Percentiles rank a stretch among this genome's conserved stretches.
Evolutionary conservation across 2,113 vertebrate species (phyloP).

Genomic region (Trematocara macrostoma): DNA sequence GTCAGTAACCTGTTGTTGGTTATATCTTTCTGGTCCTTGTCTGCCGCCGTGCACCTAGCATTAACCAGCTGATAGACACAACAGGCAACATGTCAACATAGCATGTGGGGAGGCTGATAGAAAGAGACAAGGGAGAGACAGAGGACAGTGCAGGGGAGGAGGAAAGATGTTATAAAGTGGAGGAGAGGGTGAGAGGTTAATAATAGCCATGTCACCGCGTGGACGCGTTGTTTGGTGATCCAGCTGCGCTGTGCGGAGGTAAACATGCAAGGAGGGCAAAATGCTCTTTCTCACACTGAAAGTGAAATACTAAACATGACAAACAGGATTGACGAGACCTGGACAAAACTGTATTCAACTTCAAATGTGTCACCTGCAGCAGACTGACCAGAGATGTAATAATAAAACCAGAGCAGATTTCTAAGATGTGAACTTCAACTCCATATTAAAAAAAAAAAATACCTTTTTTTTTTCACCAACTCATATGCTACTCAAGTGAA

Average conservation of each 20-base stretch:
- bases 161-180: constrained; percentile 27
- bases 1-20: constrained; percentile 99
- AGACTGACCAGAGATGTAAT: not conserved
- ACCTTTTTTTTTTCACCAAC: not conserved
- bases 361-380: not conserved
- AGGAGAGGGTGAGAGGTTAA: constrained; percentile 49
- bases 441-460: not conserved
- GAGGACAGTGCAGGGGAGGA: constrained; percentile 3
- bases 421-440: not conserved
- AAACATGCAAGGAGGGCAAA: constrained; percentile 56
- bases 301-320: not conserved
- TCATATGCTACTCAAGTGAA: not conserved
- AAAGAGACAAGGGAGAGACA: not conserved
- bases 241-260: constrained; percentile 31
- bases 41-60: constrained; percentile 91
- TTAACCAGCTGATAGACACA: constrained; percentile 93
- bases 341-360: not conserved
- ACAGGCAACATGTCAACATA: constrained; percentile 61
- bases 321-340: not conserved
- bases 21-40: constrained; percentile 99
- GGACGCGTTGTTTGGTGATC: constrained; percentile 43
- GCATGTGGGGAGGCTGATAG: constrained; percentile 4
- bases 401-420: not conserved
- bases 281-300: constrained; percentile 4
- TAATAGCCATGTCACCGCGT: constrained; percentile 31